Evolutionary conservation across 2,888 invertebrate species (phyloP), one percentile per base, ranked within the genome.

Genomic region (Napeogenes inachia): DNA sequence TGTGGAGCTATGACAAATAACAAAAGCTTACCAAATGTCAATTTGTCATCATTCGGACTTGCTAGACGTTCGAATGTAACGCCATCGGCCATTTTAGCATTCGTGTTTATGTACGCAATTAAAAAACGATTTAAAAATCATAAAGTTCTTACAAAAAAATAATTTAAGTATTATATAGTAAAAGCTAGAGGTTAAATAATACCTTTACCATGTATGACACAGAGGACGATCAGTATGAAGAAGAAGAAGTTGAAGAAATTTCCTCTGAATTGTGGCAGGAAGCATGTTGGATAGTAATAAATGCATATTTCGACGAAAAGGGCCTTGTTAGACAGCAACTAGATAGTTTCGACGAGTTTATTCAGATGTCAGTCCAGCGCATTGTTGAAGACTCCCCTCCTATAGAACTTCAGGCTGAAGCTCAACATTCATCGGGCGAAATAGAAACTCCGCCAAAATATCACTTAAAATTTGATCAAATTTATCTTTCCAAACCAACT

Each of bases 281-380:
- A 92, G 99, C 99, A 54, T 99, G 99, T 79, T 99, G 99, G 99
- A 99, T 99, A 79, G 99, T 99, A 66, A 99, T 99, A 79, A 99
- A 99, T 81, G 98, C 99, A 0, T 99, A 99, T 87, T 99, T 99
- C 81, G 99, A 99, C 81, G 99, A 99, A 84, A 99, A 99, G 87
- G 99, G 99, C 84, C 92, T 99, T 69, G 99, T 99, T 54, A 94
- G 99, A 58, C 99, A 99, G 82, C 99, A 99, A 82, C 91, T 99
- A 72, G 99, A 99, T 84, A 99, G 99, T 77, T 99, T 99, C 80
- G 99, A 99, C 92, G 99, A 99, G 91, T 99, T 99, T 80, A 99
- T 99, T 81, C 99, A 98, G 86, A 99, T 99, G 99, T 99, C 99
- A 8, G 99, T 99, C 6, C 99, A 99, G 83, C 92, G 99, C 70